Evolutionary conservation across 2,797 vertebrate genomes (phyloP).

Genomic region (Chelon labrosus): DNA sequence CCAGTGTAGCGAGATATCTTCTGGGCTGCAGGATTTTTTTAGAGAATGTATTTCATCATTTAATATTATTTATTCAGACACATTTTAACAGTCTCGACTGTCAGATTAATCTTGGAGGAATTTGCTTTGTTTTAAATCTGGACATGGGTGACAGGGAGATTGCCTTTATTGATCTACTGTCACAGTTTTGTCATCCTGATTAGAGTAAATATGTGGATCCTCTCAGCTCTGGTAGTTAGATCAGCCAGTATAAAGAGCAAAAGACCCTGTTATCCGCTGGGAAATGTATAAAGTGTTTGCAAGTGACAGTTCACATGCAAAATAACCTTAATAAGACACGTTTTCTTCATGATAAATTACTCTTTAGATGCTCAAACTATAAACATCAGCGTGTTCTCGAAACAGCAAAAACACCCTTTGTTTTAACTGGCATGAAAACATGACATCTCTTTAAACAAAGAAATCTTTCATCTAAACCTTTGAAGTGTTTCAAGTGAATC

Average conservation of each 20-base stretch:
- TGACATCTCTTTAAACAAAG: background rate
- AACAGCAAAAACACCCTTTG: background rate
- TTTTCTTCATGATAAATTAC: background rate
- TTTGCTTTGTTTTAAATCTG: background rate
- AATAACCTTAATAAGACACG: background rate
- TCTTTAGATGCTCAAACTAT: background rate
- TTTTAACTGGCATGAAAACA: background rate
- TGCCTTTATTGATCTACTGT: background rate
- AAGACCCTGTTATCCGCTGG: background rate
- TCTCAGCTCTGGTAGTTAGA: background rate
- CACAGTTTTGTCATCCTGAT: background rate
- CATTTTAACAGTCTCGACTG: background rate
- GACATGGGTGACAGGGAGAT: background rate
- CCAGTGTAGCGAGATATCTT: too few relatives aligned
- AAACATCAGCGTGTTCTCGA: background rate
- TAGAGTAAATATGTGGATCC: background rate
- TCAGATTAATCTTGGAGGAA: background rate
- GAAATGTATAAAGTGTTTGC: background rate
- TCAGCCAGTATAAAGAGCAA: background rate
- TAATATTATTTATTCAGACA: background rate
- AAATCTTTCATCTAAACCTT: background rate
- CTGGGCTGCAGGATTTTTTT: too few relatives aligned
- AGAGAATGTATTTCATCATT: background rate
- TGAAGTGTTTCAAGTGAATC: constrained; percentile 4
- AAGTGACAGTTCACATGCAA: background rate